Evolutionary conservation across 2,113 vertebrate genomes (phyloP).

Genomic region (Neofelis nebulosa): DNA sequence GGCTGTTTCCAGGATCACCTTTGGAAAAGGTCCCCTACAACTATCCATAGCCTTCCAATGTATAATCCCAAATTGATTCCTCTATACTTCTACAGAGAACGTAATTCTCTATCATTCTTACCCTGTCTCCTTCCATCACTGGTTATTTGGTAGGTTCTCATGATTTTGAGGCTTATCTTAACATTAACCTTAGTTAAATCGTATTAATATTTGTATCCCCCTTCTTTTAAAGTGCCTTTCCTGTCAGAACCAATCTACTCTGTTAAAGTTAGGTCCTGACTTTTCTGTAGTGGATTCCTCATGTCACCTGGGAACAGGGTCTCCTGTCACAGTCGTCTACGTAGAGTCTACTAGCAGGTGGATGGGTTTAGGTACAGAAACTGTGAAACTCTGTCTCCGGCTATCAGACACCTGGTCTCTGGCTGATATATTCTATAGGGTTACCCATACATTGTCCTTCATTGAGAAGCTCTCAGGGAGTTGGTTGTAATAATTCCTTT

Average conservation of each 20-base stretch:
- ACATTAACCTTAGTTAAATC: neutral
- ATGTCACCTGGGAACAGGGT: neutral
- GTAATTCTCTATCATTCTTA: slow-evolving; percentile 4
- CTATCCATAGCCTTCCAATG: neutral
- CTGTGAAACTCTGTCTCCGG: neutral
- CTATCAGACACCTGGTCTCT: accelerated
- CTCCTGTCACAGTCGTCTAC: neutral
- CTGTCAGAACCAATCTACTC: neutral
- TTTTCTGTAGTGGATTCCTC: neutral
- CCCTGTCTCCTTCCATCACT: neutral
- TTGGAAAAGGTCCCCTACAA: neutral
- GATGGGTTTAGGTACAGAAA: neutral
- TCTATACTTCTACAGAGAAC: neutral
- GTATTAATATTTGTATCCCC: neutral
- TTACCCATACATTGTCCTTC: neutral
- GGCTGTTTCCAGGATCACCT: neutral
- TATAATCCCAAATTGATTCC: neutral
- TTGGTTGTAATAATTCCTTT: neutral
- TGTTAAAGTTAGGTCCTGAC: neutral
- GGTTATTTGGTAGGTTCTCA: neutral
- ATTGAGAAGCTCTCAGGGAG: neutral
- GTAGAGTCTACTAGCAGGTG: neutral
- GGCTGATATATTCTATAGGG: neutral
- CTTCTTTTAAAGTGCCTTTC: neutral
- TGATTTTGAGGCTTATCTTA: neutral